These are phyloP conservation scores for Hozukius guyotensis DNA, from an alignment of 2,797 vertebrate species.

Conservation along the genomic window DNA sequence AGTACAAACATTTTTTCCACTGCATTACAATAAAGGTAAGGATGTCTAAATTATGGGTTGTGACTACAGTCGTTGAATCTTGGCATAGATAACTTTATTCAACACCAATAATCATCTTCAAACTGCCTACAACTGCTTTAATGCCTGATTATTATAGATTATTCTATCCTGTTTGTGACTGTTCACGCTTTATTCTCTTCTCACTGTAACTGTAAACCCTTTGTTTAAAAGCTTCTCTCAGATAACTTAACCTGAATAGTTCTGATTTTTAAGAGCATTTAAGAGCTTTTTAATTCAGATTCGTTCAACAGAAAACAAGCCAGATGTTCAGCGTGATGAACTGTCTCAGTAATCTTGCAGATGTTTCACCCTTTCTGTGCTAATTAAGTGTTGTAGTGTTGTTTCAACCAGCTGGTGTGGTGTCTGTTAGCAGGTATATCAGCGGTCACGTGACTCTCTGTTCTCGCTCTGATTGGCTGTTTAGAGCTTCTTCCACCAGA, in stretches of 20 bases:
- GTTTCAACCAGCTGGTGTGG: slow-evolving; percentile 15
- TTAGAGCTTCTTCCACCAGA: not conserved
- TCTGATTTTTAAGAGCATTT: not conserved
- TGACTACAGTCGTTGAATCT: not conserved
- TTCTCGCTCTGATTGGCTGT: not conserved
- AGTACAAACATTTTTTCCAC: not conserved
- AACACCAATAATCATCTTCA: not conserved
- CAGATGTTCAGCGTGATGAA: slow-evolving; percentile 21
- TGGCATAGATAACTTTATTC: not conserved
- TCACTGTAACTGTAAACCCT: not conserved
- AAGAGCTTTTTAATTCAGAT: not conserved
- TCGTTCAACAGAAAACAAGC: not conserved
- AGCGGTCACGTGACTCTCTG: slow-evolving; percentile 6
- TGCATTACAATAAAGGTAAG: not conserved
- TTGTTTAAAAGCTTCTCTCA: not conserved
- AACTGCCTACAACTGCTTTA: not conserved
- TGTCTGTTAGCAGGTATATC: not conserved
- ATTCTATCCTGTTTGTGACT: not conserved
- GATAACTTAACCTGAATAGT: not conserved
- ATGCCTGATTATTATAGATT: no score
- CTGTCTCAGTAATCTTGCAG: not conserved
- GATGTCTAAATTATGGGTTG: not conserved
- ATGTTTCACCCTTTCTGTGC: not conserved
- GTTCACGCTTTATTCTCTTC: not conserved
- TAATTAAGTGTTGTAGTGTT: slow-evolving; percentile 16